Evolutionary conservation across 2,113 vertebrate species (phyloP).

Genomic region (Sturnus vulgaris): DNA sequence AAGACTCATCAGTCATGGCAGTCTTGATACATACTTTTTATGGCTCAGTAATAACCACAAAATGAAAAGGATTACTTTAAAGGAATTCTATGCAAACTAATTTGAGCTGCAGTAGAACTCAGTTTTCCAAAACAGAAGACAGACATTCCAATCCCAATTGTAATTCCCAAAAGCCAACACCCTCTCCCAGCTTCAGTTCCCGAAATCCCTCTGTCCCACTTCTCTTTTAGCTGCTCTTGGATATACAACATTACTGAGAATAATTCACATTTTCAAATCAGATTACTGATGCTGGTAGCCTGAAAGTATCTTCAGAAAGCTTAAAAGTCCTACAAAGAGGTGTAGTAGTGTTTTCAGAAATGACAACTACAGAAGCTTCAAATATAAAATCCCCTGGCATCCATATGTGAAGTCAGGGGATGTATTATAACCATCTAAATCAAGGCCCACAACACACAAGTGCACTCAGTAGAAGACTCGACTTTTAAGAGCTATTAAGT

Average conservation of each 20-base stretch:
- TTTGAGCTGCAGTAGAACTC: not conserved
- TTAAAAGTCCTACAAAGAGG: not conserved
- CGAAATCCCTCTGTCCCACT: not conserved
- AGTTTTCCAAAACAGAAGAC: not conserved
- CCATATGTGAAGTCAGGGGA: not conserved
- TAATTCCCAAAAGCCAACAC: not conserved
- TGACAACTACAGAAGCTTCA: not conserved
- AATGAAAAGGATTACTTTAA: not conserved
- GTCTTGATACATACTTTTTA: not conserved
- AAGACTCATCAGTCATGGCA: not conserved
- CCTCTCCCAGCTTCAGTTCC: not conserved
- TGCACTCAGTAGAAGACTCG: not conserved
- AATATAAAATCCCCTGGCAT: not conserved
- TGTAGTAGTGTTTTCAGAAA: not conserved
- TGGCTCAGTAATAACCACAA: not conserved
- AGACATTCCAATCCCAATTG: not conserved
- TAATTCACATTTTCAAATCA: not conserved
- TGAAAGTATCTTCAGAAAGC: not conserved
- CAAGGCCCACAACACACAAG: not conserved
- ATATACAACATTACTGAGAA: not conserved
- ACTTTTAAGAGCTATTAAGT: not conserved
- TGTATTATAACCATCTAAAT: not conserved
- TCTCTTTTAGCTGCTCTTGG: not conserved
- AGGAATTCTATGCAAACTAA: not conserved
- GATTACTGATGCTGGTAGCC: not conserved